Conservation (phyloP, 2,113 vertebrate species). For the Zingel zingel region DNA sequence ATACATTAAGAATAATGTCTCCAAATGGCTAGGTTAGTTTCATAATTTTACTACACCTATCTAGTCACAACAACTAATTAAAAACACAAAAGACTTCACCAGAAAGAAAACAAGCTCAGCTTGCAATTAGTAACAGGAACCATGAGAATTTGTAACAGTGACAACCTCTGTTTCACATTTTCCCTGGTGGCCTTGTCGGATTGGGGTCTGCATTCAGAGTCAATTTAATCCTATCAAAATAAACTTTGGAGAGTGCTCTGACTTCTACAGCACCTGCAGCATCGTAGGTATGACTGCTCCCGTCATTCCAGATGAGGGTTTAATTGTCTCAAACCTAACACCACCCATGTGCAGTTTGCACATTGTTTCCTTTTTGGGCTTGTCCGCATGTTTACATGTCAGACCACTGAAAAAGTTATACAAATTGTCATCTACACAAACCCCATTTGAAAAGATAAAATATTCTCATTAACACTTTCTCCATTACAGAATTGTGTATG, state of each 20-base stretch:
- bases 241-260: conserved; percentile 40
- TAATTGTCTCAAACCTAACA: conserved; percentile 46
- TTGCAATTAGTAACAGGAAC: conserved; percentile 6
- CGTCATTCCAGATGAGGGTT: conserved; percentile 47
- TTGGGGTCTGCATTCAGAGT: conserved; percentile 45
- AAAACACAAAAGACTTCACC: not conserved
- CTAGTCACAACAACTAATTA: not conserved
- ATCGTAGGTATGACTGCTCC: conserved; percentile 19
- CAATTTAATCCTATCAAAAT: conserved; percentile 67
- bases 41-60: not conserved
- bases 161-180: conserved; percentile 47
- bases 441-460: conserved; percentile 47
- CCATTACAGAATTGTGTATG: conserved; percentile 38
- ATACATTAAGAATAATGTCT: not conserved
- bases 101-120: conserved; percentile 24
- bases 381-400: conserved; percentile 56
- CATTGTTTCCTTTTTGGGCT: conserved; percentile 60
- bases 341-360: conserved; percentile 47
- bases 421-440: conserved; percentile 56
- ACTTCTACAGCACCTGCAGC: conserved; percentile 50
- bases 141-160: conserved; percentile 31
- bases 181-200: conserved; percentile 30
- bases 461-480: conserved; percentile 58
- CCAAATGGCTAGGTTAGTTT: not conserved
- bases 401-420: conserved; percentile 45